Percentiles rank a stretch among this genome's conserved stretches.
Conservation (phyloP, 1,140 invertebrate genomes). For the Oryzaephilus surinamensis region DNA sequence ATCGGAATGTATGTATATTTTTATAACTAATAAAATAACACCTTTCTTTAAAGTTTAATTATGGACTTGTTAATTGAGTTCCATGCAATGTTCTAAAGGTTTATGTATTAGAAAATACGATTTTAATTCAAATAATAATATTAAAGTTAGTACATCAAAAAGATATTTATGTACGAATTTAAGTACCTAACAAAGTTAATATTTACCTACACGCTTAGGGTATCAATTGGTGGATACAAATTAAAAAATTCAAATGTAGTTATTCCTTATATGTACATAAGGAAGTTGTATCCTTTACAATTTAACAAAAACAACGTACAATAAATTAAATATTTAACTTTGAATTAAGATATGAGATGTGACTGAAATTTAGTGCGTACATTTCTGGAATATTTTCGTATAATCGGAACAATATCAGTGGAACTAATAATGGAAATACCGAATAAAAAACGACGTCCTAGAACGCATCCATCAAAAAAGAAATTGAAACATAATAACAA, state of each 20-base stretch:
- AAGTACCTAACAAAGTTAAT: slow-evolving; percentile 65
- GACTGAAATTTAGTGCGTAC: slow-evolving; percentile 67
- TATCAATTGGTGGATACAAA: slow-evolving; percentile 76
- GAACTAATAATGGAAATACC: slow-evolving; percentile 42
- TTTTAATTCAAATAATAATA: slow-evolving; percentile 82
- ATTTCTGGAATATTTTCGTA: slow-evolving; percentile 70
- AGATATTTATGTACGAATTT: slow-evolving; percentile 60
- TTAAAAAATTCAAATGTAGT: slow-evolving; percentile 51
- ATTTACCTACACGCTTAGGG: slow-evolving; percentile 77
- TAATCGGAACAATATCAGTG: slow-evolving; percentile 56
- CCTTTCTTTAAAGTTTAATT: slow-evolving; percentile 13
- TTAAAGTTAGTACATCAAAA: slow-evolving; percentile 76
- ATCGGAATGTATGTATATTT: no score
- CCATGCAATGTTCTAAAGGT: slow-evolving; percentile 19
- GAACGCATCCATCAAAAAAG: slow-evolving; percentile 40
- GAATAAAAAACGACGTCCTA: slow-evolving; percentile 37
- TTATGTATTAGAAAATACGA: slow-evolving; percentile 69
- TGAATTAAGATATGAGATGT: slow-evolving; percentile 45
- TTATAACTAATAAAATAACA: no score
- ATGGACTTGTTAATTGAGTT: slow-evolving; percentile 14
- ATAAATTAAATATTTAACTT: not conserved
- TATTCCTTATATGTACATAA: slow-evolving; percentile 78
- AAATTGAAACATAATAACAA: slow-evolving; percentile 40
- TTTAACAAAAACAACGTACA: no score
- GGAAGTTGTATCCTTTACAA: slow-evolving; percentile 78